Base-by-base conservation (phyloP, 2,797 vertebrate genomes). In the Liasis olivaceus region DNA sequence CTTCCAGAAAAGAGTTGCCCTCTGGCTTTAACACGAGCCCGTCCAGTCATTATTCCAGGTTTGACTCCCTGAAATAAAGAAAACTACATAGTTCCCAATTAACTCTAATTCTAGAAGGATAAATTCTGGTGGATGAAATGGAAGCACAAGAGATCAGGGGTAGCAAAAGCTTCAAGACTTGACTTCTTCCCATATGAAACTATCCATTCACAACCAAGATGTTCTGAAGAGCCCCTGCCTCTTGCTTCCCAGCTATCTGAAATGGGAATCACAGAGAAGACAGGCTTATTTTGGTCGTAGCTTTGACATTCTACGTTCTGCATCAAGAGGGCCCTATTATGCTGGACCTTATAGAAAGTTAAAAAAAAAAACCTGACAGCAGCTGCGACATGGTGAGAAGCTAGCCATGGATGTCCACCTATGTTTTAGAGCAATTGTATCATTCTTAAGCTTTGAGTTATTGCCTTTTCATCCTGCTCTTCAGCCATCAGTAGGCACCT, bases 11-110 rank as follows among this genome's bases (percentile, higher is more conserved):
- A n/a, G 26, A 36, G 20, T 14, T 66, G 56, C 26, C 93, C 93
- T 69, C 93, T 59, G 26, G 89, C 93, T 72, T 56, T 92, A 1
- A 36, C 42, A 26, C 91, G 85, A 59, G 93, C 93, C 0, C 93
- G 69, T 28, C 93, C 93, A 13, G 11, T 36, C 93, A 94, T 88
- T 15, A 2, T 14, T 51, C 31, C 58, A 60, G 84, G 8, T 93
- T 17, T 72, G 63, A 64, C 3, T 63, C 31, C n/a, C 89, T 84
- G 51, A 63, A 87, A 93, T 24, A 85, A 69, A 89, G 9, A 56
- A 47, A 69, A 91, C 0, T 4, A 85, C 22, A 56, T n/a, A 91
- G 15, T 58, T 58, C 20, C 24, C 62, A 26, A 8, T 11, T 89
- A 64, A 66, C 54, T 60, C 51, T 17, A 66, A 17, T n/a, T 42